Base-by-base conservation (phyloP, 53 echinoderm and acorn worm species). In the Crossaster papposus region DNA sequence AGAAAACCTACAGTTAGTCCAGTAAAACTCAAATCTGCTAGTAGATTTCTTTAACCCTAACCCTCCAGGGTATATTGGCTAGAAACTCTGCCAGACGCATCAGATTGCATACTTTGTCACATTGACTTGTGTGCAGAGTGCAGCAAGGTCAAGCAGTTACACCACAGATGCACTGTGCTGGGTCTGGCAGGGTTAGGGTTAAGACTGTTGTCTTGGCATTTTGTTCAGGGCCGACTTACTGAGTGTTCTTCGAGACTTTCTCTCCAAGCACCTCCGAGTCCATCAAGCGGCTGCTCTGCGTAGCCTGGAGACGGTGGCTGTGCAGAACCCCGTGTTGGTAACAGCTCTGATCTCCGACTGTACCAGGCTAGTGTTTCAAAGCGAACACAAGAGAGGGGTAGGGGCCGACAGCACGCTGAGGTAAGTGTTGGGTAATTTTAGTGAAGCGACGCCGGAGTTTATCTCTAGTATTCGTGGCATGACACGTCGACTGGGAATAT, bases 331-430 rank as follows among this genome's bases (percentile, higher is more conserved):
- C 31, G 53, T 38, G 10, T 80, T 96, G 5, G 37, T 96, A 1
- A 78, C 79, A 29, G 65, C 78, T 2, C 79, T 95, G 13, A 93
- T 95, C 29, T 89, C 90, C n/a, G 95, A 96, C 54, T 90, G 92
- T 50, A 83, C 95, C 58, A 89, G 86, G 71, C 78, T 90, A 51
- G 70, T 96, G 0, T 89, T 80, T 28, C 89, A 92, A 65, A 92
- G 95, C 65, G 96, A 96, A 73, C 90, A 81, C 78, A 92, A 92
- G 65, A 92, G 96, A 85, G 96, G 95, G 18, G 96, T 94, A 13
- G 96, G 96, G 14, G 77, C 88, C 0, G 96, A 96, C 53, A 92
- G 77, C 28, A 91, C 89, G 7, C 91, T 96, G 30, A 95, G 96
- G 96, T 96, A 63, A 90, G 55, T 63, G 31, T 70, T 14, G 2